A percentile compares a stretch with the other conserved stretches of the same genome.
Evolutionary conservation across 2,888 invertebrate genomes (phyloP).

Genomic region (Phalangium opilio): DNA sequence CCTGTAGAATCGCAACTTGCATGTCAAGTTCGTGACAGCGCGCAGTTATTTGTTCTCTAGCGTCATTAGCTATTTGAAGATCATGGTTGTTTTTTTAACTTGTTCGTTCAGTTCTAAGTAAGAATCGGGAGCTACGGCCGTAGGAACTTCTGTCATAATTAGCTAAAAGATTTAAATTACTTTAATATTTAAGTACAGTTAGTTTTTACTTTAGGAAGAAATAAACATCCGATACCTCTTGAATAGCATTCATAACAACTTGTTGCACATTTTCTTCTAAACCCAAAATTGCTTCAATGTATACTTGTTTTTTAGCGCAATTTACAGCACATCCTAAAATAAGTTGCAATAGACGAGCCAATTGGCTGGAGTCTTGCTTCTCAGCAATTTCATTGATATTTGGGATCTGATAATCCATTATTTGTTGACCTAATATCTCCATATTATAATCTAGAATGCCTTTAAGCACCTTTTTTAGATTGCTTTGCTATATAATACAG

Average conservation of each 20-base stretch:
- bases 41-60: constrained; percentile 66
- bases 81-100: constrained; percentile 41
- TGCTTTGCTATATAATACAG: constrained; percentile 38
- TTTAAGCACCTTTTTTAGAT: constrained; percentile 69
- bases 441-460: constrained; percentile 73
- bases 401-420: constrained; percentile 64
- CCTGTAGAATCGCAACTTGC: constrained; percentile 22
- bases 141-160: constrained; percentile 13
- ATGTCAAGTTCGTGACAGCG: constrained; percentile 75
- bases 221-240: constrained; percentile 48
- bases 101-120: constrained; percentile 35
- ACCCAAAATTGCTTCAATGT: constrained; percentile 81
- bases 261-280: constrained; percentile 81
- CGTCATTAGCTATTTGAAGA: constrained; percentile 56
- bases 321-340: constrained; percentile 90
- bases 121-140: constrained; percentile 7
- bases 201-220: too few relatives aligned
- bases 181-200: background rate
- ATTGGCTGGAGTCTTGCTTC: constrained; percentile 58
- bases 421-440: constrained; percentile 54
- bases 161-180: constrained; percentile 7
- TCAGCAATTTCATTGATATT: constrained; percentile 63
- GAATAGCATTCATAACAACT: constrained; percentile 87
- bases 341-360: constrained; percentile 70
- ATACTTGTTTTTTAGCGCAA: constrained; percentile 73